Percentiles rank a stretch among this genome's conserved stretches.
phyloP scores from a whole-genome alignment of 2,888 invertebrate species.

The Mongoloraphidia duomilia region DNA sequence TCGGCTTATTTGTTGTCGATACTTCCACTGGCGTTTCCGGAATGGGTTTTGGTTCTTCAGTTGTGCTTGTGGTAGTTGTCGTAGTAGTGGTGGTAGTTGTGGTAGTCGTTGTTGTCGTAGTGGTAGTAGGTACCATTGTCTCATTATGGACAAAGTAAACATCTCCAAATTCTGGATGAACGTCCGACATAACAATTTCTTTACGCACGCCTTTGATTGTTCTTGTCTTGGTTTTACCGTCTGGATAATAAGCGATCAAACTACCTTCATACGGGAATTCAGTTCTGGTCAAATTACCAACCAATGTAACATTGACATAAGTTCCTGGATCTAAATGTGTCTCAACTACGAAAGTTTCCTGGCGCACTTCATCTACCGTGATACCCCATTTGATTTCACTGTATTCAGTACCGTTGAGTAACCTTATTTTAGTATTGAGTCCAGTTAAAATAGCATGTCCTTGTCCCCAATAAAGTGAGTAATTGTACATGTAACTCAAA shows the following conservation, averaged over 20 bases:
- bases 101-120: conserved; percentile 39
- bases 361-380: conserved; percentile 35
- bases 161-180: conserved; percentile 57
- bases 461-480: conserved; percentile 66
- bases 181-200: conserved; percentile 51
- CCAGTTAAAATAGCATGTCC: conserved; percentile 58
- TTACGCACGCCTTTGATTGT: conserved; percentile 45
- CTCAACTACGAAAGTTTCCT: conserved; percentile 43
- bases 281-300: conserved; percentile 55
- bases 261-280: conserved; percentile 63
- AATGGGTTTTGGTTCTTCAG: conserved; percentile 33
- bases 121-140: conserved; percentile 31
- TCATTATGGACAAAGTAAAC: conserved; percentile 64
- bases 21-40: conserved; percentile 23
- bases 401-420: conserved; percentile 39
- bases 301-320: conserved; percentile 65
- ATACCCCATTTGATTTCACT: conserved; percentile 58
- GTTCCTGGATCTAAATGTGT: conserved; percentile 61
- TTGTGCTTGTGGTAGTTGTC: conserved; percentile 34
- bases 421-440: conserved; percentile 46
- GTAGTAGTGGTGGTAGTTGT: conserved; percentile 45
- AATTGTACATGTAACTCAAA: conserved; percentile 54
- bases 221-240: conserved; percentile 41
- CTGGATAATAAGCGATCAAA: conserved; percentile 52
- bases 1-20: conserved; percentile 16